Conservation (phyloP, 2,888 invertebrate genomes). For the Podotricha telesiphe region DNA sequence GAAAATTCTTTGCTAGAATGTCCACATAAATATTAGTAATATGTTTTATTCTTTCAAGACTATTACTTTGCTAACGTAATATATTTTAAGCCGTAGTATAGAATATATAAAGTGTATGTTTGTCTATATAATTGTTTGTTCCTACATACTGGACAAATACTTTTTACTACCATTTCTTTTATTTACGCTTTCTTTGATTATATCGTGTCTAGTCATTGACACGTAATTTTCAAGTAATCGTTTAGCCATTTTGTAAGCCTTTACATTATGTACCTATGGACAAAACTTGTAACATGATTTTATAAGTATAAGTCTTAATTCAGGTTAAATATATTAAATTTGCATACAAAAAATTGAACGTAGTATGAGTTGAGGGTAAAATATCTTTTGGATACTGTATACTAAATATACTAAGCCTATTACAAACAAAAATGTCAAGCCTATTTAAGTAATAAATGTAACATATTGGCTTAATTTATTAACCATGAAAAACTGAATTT, state of each 20-base stretch:
- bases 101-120: not conserved
- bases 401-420: no score
- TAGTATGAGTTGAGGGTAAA: no score
- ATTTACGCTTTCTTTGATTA: conserved; percentile 47
- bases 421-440: no score
- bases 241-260: not conserved
- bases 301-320: not conserved
- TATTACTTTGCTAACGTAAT: not conserved
- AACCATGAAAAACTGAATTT: no score
- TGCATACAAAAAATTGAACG: no score
- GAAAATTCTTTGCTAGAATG: not conserved
- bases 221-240: conserved; percentile 26
- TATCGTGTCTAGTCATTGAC: conserved; percentile 39
- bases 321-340: not conserved
- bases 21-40: not conserved
- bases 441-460: no score
- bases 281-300: not conserved
- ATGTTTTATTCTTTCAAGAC: not conserved
- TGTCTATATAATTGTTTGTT: conserved; percentile 3
- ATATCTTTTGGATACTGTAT: no score
- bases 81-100: not conserved
- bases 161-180: conserved; percentile 45
- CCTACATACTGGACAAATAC: conserved; percentile 40
- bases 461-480: no score
- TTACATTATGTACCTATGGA: not conserved